Conservation (phyloP, 1,140 invertebrate genomes). For the Zaprionus tsacasi region DNA sequence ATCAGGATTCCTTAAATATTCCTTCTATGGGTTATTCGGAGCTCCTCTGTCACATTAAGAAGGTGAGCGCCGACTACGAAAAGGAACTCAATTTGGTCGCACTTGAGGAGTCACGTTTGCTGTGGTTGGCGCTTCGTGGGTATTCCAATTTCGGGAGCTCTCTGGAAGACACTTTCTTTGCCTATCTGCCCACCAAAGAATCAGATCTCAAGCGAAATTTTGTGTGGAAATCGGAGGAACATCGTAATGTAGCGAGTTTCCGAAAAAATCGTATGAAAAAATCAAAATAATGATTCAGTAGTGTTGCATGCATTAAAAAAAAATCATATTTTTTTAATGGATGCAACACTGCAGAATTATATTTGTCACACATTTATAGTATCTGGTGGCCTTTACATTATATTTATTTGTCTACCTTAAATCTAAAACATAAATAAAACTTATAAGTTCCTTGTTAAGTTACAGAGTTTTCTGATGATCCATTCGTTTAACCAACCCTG, state of each 20-base stretch:
- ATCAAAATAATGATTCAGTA: background rate
- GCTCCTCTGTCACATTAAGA: background rate
- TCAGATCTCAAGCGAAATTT: conserved; percentile 39
- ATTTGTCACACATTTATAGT: too few relatives aligned
- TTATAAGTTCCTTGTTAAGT: too few relatives aligned
- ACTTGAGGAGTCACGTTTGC: conserved; percentile 44
- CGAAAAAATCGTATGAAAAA: conserved; percentile 24
- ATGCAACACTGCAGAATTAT: background rate
- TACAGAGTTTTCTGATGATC: too few relatives aligned
- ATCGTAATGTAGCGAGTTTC: conserved; percentile 42
- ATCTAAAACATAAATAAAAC: too few relatives aligned
- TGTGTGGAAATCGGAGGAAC: conserved; percentile 32
- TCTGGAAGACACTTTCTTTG: conserved; percentile 56
- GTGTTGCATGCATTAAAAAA: conserved; percentile 7
- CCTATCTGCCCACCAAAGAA: conserved; percentile 68
- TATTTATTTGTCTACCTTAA: too few relatives aligned
- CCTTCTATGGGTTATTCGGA: background rate
- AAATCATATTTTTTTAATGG: background rate
- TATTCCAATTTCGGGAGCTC: conserved; percentile 38
- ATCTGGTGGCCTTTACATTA: too few relatives aligned
- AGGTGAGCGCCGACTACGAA: conserved; percentile 11
- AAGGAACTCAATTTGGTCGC: conserved; percentile 35
- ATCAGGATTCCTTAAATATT: background rate
- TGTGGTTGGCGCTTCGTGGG: conserved; percentile 60
- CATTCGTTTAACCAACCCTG: too few relatives aligned